These are phyloP conservation scores for Monochamus alternatus DNA, from an alignment of 2,888 invertebrate species.

Conservation along the genomic window DNA sequence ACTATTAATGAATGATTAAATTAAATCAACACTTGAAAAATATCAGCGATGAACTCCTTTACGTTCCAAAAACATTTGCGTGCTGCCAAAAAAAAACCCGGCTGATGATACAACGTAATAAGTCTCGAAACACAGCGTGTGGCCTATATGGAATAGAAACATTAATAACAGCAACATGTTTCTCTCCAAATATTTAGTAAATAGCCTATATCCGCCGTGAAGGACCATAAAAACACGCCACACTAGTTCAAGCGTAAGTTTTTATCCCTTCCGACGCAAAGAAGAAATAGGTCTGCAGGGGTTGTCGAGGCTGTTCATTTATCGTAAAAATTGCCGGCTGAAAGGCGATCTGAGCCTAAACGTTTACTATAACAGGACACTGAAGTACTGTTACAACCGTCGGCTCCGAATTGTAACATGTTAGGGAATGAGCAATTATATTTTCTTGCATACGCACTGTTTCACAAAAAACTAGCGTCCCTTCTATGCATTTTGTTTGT, in stretches of 20 bases:
- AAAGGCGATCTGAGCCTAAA: neutral
- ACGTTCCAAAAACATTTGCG: no score
- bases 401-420: no score
- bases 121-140: no score
- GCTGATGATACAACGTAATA: no score
- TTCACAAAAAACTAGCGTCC: no score
- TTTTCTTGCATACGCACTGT: no score
- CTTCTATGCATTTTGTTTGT: no score
- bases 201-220: neutral
- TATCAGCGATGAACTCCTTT: no score
- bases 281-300: conserved; percentile 17
- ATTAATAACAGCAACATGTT: conserved; percentile 4
- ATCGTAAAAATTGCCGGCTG: conserved; percentile 2
- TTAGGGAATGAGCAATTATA: no score
- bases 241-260: neutral
- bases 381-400: neutral
- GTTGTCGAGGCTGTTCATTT: neutral
- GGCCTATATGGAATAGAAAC: neutral
- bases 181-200: conserved; percentile 6
- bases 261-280: neutral
- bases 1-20: no score
- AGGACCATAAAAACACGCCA: neutral
- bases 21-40: no score
- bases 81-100: no score
- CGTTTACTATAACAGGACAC: neutral